Evolutionary conservation across 2,888 invertebrate species (phyloP), one percentile per base, ranked within the genome.

Genomic region (Ormyrus nitidulus): DNA sequence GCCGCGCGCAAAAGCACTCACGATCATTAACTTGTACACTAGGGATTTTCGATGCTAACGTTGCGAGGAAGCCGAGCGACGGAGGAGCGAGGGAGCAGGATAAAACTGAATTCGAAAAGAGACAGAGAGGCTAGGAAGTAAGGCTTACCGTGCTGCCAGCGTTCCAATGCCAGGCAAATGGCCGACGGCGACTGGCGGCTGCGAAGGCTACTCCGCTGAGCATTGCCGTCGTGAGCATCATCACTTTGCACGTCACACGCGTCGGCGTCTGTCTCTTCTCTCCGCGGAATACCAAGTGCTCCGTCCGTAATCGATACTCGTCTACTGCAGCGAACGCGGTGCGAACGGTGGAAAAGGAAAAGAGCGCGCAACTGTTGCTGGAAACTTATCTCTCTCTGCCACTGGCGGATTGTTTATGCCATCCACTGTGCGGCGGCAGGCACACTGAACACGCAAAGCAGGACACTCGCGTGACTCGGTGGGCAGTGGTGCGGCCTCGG

Each of bases 111-210:
- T 34, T 34, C 3, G 3, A 34, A 34, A 34, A 34, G 34, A 34
- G 34, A 34, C 34, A 34, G 34, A 34, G 34, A 34, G 34, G 34
- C 34, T 34, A 34, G 34, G 34, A 34, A 34, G 34, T 34, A 34
- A 34, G 34, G 34, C 34, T 34, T 34, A 34, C 34, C 34, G 34
- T 34, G 34, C 34, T 19, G 34, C 34, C 3, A 34, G 34, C 34
- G 4, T 4, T 34, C 34, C 34, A 34, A 34, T 34, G 34, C 34
- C 34, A n/a, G 79, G 82, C 82, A 76, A 75, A 82, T 83, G 83
- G 83, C 83, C 73, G 83, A 77, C 83, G 84, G 81, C 74, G 58
- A 34, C 71, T 34, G 59, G 68, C 46, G 54, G n/a, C 6, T 19
- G 10, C 49, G 48, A 2, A 19, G 10, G 51, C 11, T 9, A 5